phyloP scores from a whole-genome alignment of 2,888 invertebrate genomes.

The Leptarthrus brevirostris region DNA sequence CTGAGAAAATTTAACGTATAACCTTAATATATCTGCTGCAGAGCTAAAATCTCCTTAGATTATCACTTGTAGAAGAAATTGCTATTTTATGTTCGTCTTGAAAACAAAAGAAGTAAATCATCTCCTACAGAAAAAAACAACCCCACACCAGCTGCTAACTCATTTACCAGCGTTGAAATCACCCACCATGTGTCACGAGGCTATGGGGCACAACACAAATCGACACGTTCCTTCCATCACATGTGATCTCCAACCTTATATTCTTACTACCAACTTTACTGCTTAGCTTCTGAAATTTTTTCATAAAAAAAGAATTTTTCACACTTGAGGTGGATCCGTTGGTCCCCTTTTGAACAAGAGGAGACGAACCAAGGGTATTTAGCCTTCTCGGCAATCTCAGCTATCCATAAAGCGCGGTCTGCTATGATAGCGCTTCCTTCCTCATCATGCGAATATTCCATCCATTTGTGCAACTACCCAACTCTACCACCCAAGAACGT shows the following conservation, averaged over 20 bases:
- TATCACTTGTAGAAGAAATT: no score
- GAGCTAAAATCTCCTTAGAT: no score
- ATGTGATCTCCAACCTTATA: neutral
- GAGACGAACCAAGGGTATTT: constrained; percentile 5
- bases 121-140: no score
- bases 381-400: constrained; percentile 28
- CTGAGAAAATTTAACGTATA: no score
- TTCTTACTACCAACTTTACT: neutral
- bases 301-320: constrained; percentile 39
- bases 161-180: no score
- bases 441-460: constrained; percentile 23
- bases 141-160: no score
- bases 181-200: no score
- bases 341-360: neutral
- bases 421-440: constrained; percentile 1
- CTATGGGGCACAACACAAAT: neutral
- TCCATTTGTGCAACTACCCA: constrained; percentile 12
- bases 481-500: neutral
- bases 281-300: constrained; percentile 17
- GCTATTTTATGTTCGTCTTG: no score
- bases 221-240: constrained; percentile 41
- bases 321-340: constrained; percentile 35
- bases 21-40: no score
- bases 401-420: constrained; percentile 15
- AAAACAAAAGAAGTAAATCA: no score